Evolutionary conservation across 2,888 invertebrate genomes (phyloP).

Genomic region (Galeopsomyia nigrocyanea): DNA sequence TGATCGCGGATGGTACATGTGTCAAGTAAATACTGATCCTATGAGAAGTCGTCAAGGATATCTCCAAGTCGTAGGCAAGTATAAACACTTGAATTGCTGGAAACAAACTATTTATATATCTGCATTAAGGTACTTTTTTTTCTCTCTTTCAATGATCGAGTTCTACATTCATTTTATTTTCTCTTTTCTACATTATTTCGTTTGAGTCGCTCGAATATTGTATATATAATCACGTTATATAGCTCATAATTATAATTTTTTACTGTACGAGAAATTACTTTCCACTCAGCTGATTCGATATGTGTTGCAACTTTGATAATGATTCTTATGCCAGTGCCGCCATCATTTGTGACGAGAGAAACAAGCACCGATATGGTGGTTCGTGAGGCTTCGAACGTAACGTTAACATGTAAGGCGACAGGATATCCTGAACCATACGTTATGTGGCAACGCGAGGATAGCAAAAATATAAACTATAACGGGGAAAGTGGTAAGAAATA

Average conservation of each 20-base stretch:
- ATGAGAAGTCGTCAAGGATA: constrained; percentile 92
- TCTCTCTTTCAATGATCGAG: too few relatives aligned
- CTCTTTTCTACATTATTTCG: too few relatives aligned
- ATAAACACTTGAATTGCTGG: too few relatives aligned
- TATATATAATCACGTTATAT: too few relatives aligned
- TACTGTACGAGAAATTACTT: constrained; percentile 13
- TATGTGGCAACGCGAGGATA: constrained; percentile 93
- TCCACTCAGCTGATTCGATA: neutral
- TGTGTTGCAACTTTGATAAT: constrained; percentile 34
- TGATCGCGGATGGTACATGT: constrained; percentile 94
- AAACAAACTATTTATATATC: too few relatives aligned
- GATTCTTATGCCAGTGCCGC: constrained; percentile 79
- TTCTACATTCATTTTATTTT: too few relatives aligned
- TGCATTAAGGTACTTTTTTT: too few relatives aligned
- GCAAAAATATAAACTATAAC: constrained; percentile 89
- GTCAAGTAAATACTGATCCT: constrained; percentile 94
- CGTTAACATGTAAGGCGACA: constrained; percentile 87
- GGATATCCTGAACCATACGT: constrained; percentile 94
- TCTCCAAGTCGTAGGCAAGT: constrained; percentile 91
- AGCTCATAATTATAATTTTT: too few relatives aligned
- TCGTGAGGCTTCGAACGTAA: constrained; percentile 89
- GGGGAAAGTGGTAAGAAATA: constrained; percentile 83
- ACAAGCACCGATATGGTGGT: constrained; percentile 94
- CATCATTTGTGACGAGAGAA: constrained; percentile 89
- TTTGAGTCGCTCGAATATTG: too few relatives aligned